Base-by-base conservation (phyloP, 2,888 invertebrate genomes). In the Mimumesa dahlbomi region DNA sequence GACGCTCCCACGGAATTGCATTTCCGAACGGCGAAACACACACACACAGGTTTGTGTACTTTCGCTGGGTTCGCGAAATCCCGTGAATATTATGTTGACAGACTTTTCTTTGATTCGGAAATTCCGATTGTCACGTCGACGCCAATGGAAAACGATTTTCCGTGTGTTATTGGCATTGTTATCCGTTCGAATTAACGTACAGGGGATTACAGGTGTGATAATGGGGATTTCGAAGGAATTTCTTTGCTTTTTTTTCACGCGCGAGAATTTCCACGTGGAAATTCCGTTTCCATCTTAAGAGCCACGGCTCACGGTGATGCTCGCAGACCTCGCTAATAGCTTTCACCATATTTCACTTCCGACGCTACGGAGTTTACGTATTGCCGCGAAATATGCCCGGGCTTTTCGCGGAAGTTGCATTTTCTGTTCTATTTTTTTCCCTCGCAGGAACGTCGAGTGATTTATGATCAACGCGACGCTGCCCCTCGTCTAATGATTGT, bases 401-500 rank as follows among this genome's bases (percentile, higher is more conserved):
- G 6, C 22, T 53, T 53, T 19, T 34, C n/a, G 34, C 29, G 3
- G 36, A 31, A 36, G 52, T 71, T 49, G 7, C 45, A 71, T 63
- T 66, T 63, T n/a, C n/a, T n/a, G n/a, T n/a, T n/a, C n/a, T n/a
- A n/a, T 66, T 70, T 5, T 29, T 19, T 6, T 18, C 18, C 16
- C 4, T 4, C 19, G 43, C 18, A 31, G 4, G 18, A 29, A 11
- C n/a, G 14, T 5, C 7, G 22, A 31, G 18, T 59, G 63, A 69
- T 63, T 63, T 50, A 63, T 50, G 14, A 36, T 4, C 3, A 18
- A 21, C 21, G 19, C 46, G 40, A 53, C 18, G 11, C 9, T 38
- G 16, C 0, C 25, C 14, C 16, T 16, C 29, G 7, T 4, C 16
- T n/a, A 16, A 46, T 34, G 14, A 18, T 13, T 22, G 18, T 40